Evolutionary conservation across 2,113 vertebrate species (phyloP).

Genomic region (Lucifuga dentata): DNA sequence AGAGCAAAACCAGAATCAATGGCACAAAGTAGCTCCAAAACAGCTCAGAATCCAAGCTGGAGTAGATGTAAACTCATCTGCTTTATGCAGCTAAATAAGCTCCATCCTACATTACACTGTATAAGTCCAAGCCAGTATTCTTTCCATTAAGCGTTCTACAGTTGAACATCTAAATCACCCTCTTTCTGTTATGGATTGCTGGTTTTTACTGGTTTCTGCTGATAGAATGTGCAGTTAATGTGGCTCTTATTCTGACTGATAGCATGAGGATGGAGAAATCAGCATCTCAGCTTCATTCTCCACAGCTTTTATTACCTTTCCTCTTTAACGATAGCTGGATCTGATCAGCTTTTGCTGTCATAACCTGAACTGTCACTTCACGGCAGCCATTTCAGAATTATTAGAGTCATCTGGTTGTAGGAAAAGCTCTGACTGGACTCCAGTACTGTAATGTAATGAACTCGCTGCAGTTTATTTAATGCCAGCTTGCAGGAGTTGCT

Average conservation of each 20-base stretch:
- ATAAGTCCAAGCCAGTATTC: neutral
- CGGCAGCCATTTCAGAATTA: conserved; percentile 30
- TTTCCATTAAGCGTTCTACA: conserved; percentile 10
- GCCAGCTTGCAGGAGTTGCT: neutral
- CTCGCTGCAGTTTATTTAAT: conserved; percentile 15
- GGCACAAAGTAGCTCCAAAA: neutral
- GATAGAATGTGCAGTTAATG: conserved; percentile 48
- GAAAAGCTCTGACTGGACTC: conserved; percentile 32
- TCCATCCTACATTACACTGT: neutral
- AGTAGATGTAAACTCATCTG: neutral
- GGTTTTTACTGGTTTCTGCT: conserved; percentile 55
- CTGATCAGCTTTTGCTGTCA: conserved; percentile 35
- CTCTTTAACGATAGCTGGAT: conserved; percentile 43
- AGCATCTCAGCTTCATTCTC: conserved; percentile 21
- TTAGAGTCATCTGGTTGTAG: conserved; percentile 21
- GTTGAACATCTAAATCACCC: conserved; percentile 43
- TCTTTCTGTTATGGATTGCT: conserved; percentile 40
- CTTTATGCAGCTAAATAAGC: neutral
- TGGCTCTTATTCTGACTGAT: conserved; percentile 24
- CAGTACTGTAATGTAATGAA: conserved; percentile 44
- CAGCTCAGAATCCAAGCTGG: neutral
- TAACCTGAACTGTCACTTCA: conserved; percentile 46
- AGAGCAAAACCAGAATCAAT: neutral
- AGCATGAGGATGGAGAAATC: conserved; percentile 13
- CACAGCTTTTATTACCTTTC: conserved; percentile 48